These are phyloP conservation scores for Scomber japonicus DNA, from an alignment of 2,113 vertebrate species.

Conservation along the genomic window DNA sequence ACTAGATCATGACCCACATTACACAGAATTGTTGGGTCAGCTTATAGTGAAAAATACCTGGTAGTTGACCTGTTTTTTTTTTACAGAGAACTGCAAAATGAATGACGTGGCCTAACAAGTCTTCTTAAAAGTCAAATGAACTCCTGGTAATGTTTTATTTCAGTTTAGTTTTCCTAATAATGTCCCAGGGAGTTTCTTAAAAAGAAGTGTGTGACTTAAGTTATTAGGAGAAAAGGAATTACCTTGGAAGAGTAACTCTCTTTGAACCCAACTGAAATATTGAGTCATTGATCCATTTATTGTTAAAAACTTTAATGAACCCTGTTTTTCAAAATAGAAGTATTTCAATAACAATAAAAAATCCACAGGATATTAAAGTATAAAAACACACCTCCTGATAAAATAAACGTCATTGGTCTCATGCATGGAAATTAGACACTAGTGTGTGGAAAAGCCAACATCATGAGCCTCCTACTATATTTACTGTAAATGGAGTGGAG, in stretches of 20 bases:
- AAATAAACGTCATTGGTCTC: too few relatives aligned
- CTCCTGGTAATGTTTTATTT: slow-evolving; percentile 7
- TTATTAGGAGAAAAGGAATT: neutral
- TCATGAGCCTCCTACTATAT: slow-evolving; percentile 17
- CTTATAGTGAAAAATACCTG: neutral
- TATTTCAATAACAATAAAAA: too few relatives aligned
- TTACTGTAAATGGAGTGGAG: slow-evolving; percentile 48
- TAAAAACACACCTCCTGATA: too few relatives aligned
- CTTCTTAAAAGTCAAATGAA: neutral
- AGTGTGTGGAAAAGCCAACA: neutral
- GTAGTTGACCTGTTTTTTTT: neutral
- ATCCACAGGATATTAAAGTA: too few relatives aligned
- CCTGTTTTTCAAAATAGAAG: too few relatives aligned
- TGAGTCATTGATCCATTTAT: neutral
- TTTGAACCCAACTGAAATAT: neutral
- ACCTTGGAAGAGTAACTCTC: neutral
- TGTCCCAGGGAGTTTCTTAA: neutral
- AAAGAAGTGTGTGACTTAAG: neutral
- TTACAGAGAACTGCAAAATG: neutral
- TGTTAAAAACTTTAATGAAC: neutral
- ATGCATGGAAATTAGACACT: too few relatives aligned
- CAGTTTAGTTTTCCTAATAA: neutral
- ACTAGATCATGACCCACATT: too few relatives aligned
- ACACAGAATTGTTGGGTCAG: neutral
- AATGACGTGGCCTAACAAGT: neutral